These are phyloP conservation scores for Cirrhinus mrigala DNA, from an alignment of 2,797 vertebrate genomes.

Conservation along the genomic window DNA sequence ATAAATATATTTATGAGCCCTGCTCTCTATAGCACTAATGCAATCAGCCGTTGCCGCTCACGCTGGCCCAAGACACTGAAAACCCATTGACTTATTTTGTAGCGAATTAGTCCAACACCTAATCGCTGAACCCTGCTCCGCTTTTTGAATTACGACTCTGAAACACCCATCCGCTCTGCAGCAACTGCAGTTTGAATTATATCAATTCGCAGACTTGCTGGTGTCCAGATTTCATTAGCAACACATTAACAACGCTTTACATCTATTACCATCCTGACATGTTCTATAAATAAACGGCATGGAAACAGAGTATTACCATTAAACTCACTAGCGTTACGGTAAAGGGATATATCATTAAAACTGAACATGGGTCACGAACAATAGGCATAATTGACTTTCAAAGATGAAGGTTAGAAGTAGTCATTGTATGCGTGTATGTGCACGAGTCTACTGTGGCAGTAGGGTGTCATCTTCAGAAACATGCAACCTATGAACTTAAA, in stretches of 20 bases:
- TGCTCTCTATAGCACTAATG: constrained; percentile 90
- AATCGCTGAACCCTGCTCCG: constrained; percentile 90
- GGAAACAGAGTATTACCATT: constrained; percentile 86
- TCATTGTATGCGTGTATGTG: constrained; percentile 67
- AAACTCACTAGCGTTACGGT: constrained; percentile 89
- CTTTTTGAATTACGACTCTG: constrained; percentile 88
- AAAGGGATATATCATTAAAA: constrained; percentile 96
- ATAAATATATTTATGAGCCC: constrained; percentile 94
- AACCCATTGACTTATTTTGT: constrained; percentile 91
- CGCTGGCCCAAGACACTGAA: constrained; percentile 88
- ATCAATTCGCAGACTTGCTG: constrained; percentile 98
- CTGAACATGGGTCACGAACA: constrained; percentile 98
- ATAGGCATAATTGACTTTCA: constrained; percentile 89
- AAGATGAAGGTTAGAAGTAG: constrained; percentile 91
- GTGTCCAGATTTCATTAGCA: constrained; percentile 99
- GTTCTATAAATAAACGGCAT: constrained; percentile 98
- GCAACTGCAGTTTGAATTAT: constrained; percentile 94
- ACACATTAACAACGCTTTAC: constrained; percentile 97
- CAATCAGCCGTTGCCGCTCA: constrained; percentile 89
- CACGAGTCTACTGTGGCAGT: background rate
- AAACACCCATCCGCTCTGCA: constrained; percentile 79
- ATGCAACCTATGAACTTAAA: background rate
- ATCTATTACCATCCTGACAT: constrained; percentile 98
- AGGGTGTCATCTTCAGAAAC: constrained; percentile 2
- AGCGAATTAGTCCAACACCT: constrained; percentile 92